These are phyloP conservation scores for Centropus unirufus DNA, from an alignment of 2,113 vertebrate species.

Conservation along the genomic window DNA sequence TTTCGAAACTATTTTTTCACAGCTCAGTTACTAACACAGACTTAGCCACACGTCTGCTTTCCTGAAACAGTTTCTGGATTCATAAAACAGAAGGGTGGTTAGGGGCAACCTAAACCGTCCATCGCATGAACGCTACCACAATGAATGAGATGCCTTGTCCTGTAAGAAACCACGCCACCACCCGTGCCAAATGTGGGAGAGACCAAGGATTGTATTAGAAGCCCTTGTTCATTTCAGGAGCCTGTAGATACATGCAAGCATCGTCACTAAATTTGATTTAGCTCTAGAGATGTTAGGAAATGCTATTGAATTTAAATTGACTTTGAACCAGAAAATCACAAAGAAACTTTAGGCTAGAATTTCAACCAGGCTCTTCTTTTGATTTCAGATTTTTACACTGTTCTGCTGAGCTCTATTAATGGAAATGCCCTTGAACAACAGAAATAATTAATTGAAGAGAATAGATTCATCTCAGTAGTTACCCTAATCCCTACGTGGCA, in stretches of 20 bases:
- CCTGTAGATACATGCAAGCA: not conserved
- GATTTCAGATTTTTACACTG: constrained; percentile 7
- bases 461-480: not conserved
- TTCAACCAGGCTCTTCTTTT: not conserved
- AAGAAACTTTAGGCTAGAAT: not conserved
- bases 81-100: not conserved
- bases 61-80: not conserved
- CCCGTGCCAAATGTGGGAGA: fast-evolving
- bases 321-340: not conserved
- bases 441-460: not conserved
- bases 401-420: not conserved
- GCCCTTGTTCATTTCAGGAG: not conserved
- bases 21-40: not conserved
- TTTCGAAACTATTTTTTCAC: not conserved
- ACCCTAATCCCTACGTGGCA: not conserved
- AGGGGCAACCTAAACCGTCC: not conserved
- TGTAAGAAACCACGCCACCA: not conserved
- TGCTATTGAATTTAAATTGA: not conserved
- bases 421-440: not conserved
- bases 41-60: not conserved
- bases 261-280: not conserved
- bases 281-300: not conserved
- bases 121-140: not conserved
- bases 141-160: not conserved
- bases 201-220: fast-evolving